phyloP scores from a whole-genome alignment of 2,113 vertebrate species.

The Macrotus californicus region DNA sequence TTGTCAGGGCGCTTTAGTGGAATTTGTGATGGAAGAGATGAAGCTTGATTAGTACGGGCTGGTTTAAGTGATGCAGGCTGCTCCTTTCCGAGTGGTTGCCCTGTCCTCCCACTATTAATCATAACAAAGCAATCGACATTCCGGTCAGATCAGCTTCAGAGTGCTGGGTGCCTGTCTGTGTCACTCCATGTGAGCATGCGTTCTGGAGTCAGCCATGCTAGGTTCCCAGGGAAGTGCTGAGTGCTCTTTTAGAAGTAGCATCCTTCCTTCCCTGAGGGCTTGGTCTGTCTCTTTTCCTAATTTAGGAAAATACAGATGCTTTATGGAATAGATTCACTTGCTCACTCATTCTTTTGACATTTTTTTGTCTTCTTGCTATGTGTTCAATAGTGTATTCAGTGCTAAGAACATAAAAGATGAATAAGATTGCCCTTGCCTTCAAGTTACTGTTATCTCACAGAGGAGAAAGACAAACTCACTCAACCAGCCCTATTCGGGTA shows the following conservation, averaged over 20 bases:
- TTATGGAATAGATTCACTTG: neutral
- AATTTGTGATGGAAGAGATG: neutral
- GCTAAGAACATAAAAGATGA: neutral
- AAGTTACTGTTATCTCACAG: neutral
- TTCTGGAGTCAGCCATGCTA: neutral
- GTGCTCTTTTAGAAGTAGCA: neutral
- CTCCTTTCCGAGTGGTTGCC: neutral
- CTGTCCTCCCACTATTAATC: neutral
- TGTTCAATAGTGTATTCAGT: neutral
- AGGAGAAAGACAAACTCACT: neutral
- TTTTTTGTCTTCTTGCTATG: neutral
- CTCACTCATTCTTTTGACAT: neutral
- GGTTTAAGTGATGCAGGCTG: neutral
- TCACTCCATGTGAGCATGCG: neutral
- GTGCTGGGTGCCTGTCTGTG: neutral
- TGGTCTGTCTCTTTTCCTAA: neutral
- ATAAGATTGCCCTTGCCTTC: neutral
- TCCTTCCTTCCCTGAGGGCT: neutral
- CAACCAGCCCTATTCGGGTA: neutral
- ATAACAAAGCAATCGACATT: neutral
- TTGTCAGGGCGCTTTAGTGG: neutral
- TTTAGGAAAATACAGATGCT: neutral
- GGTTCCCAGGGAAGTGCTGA: neutral
- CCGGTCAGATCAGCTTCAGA: neutral
- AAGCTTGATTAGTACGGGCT: rapidly evolving